Evolutionary conservation across 2,888 invertebrate genomes (phyloP).

Genomic region (Pterobdella sp.): DNA sequence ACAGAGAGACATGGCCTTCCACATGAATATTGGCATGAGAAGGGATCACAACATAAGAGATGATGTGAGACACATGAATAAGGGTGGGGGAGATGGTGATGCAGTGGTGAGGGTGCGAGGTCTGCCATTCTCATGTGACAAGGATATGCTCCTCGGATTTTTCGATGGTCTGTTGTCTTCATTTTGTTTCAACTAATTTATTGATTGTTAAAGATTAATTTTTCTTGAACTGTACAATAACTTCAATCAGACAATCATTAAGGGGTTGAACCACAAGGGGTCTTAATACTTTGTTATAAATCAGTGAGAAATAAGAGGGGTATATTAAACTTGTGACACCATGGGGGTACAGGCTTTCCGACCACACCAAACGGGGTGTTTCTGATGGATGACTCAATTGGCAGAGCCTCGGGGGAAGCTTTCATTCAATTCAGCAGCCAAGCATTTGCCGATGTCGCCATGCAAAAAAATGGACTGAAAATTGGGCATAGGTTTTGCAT

Average conservation of each 20-base stretch:
- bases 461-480: conserved; percentile 94
- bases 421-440: conserved; percentile 97
- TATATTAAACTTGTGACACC: neutral
- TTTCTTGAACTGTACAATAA: no score
- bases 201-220: neutral
- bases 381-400: conserved; percentile 92
- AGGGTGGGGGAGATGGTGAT: conserved; percentile 52
- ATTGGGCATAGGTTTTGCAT: conserved; percentile 80
- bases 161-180: conserved; percentile 68
- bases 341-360: conserved; percentile 18
- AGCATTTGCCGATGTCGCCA: conserved; percentile 93
- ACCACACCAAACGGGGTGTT: conserved; percentile 79
- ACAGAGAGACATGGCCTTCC: no score
- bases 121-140: conserved; percentile 86
- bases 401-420: conserved; percentile 97
- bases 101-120: conserved; percentile 64
- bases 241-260: no score
- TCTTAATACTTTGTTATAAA: no score
- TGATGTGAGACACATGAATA: conserved; percentile 44
- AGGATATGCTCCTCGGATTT: conserved; percentile 87
- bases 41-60: neutral
- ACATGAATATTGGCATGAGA: conserved; percentile 20
- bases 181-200: no score
- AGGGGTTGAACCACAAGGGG: no score
- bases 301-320: neutral